Conservation (phyloP, 2,113 vertebrate genomes). For the Narcine bancroftii region DNA sequence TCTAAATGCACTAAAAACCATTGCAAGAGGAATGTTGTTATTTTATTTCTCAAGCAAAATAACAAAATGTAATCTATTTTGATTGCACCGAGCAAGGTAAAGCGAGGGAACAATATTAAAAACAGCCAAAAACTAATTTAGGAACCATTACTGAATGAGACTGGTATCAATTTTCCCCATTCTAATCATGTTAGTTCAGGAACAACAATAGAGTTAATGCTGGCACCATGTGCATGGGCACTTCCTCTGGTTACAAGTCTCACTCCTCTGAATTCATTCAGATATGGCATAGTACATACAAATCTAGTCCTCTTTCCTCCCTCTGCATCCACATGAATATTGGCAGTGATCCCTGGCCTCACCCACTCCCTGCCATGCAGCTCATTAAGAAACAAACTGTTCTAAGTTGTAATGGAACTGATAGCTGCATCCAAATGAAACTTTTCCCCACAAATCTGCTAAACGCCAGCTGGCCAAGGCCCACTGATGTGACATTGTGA, state of each 20-base stretch:
- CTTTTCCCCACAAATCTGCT: constrained; percentile 6
- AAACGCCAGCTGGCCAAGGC: constrained; percentile 26
- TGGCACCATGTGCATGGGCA: not conserved
- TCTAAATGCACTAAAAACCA: not conserved
- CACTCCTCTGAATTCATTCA: not conserved
- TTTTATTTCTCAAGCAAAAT: not conserved
- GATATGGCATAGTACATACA: not conserved
- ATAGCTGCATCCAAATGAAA: constrained; percentile 37
- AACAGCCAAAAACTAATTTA: not conserved
- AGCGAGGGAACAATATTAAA: not conserved
- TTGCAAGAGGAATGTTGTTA: not conserved
- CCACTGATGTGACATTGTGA: constrained; percentile 36
- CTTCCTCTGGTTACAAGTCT: not conserved
- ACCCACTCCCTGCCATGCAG: not conserved
- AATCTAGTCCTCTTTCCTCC: not conserved
- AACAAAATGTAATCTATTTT: not conserved
- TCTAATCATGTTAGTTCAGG: not conserved
- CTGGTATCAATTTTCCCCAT: no score
- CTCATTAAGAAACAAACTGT: constrained; percentile 36
- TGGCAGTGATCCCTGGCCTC: not conserved
- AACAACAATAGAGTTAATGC: not conserved
- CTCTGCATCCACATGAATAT: not conserved
- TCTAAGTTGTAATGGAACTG: constrained; percentile 31
- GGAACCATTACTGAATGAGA: not conserved
- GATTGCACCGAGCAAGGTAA: not conserved